Conservation (phyloP, 2,888 invertebrate species). For the Schrankia costaestrigalis region DNA sequence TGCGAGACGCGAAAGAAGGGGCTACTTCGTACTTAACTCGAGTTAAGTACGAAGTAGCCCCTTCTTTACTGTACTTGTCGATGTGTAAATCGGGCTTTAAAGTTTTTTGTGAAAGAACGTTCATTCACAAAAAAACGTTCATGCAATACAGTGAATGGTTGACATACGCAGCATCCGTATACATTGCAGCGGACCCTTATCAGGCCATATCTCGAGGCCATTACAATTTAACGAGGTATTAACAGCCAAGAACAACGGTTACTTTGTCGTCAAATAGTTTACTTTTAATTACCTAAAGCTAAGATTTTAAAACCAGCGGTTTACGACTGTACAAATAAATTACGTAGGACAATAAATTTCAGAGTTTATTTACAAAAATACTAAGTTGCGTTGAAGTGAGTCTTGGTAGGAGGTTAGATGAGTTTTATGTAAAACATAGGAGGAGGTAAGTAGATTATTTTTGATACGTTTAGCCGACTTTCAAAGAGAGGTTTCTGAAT, state of each 20-base stretch:
- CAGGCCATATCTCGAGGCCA: conserved; percentile 27
- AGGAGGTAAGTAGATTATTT: too few relatives aligned
- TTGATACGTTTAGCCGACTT: too few relatives aligned
- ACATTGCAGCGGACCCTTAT: conserved; percentile 15
- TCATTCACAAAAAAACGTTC: too few relatives aligned
- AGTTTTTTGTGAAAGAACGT: too few relatives aligned
- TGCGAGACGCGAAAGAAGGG: too few relatives aligned
- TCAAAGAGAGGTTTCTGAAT: too few relatives aligned
- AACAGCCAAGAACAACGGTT: conserved; percentile 32
- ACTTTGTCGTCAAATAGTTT: conserved; percentile 35
- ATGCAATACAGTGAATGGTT: background rate
- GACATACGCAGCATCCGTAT: conserved; percentile 7
- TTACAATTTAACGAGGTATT: conserved; percentile 37
- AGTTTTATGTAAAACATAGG: too few relatives aligned
- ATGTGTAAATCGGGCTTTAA: too few relatives aligned
- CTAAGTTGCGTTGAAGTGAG: conserved; percentile 1
- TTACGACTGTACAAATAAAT: conserved; percentile 34
- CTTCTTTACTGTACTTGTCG: too few relatives aligned
- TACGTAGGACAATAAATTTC: conserved; percentile 21
- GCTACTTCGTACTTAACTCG: too few relatives aligned
- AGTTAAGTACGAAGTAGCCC: too few relatives aligned
- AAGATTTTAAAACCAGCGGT: conserved; percentile 34
- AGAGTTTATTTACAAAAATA: conserved; percentile 12
- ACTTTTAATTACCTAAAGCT: conserved; percentile 37
- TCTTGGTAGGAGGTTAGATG: too few relatives aligned